A percentile compares a stretch with the other conserved stretches of the same genome.
phyloP scores from a whole-genome alignment of 2,888 invertebrate species.

The Lepidochrysops patricia region DNA sequence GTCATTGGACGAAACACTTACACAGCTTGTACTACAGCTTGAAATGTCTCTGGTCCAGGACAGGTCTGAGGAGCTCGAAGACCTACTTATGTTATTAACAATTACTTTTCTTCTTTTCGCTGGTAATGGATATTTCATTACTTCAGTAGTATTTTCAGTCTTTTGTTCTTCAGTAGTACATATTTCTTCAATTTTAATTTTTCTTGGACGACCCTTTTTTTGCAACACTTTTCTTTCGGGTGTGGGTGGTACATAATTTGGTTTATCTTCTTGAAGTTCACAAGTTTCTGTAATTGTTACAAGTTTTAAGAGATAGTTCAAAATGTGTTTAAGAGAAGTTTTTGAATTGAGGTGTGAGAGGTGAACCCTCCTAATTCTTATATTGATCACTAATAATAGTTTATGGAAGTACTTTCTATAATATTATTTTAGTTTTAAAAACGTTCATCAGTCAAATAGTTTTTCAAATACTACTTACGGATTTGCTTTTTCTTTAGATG shows the following conservation, averaged over 20 bases:
- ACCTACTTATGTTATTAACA: constrained; percentile 29
- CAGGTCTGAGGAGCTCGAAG: constrained; percentile 34
- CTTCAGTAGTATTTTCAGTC: neutral
- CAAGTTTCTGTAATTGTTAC: neutral
- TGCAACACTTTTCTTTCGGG: neutral
- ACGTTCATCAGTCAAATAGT: neutral
- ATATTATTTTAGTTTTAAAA: neutral
- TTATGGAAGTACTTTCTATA: neutral
- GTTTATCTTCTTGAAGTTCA: neutral
- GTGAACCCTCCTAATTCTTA: too few species aligned
- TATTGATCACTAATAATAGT: neutral
- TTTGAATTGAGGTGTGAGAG: too few species aligned
- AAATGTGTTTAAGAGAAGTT: too few species aligned
- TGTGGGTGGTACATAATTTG: neutral
- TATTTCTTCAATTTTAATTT: neutral
- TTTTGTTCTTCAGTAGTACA: neutral
- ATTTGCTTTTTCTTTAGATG: neutral
- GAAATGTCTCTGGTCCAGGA: constrained; percentile 60
- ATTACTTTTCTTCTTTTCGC: neutral
- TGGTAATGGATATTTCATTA: constrained; percentile 3
- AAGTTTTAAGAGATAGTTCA: too few species aligned
- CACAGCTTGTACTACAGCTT: constrained; percentile 41
- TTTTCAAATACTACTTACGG: neutral
- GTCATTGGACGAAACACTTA: constrained; percentile 40
- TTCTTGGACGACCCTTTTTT: neutral